Percentiles rank a stretch among this genome's conserved stretches.
Conservation (phyloP, 2,888 invertebrate species). For the Leptinotarsa rubiginosa region DNA sequence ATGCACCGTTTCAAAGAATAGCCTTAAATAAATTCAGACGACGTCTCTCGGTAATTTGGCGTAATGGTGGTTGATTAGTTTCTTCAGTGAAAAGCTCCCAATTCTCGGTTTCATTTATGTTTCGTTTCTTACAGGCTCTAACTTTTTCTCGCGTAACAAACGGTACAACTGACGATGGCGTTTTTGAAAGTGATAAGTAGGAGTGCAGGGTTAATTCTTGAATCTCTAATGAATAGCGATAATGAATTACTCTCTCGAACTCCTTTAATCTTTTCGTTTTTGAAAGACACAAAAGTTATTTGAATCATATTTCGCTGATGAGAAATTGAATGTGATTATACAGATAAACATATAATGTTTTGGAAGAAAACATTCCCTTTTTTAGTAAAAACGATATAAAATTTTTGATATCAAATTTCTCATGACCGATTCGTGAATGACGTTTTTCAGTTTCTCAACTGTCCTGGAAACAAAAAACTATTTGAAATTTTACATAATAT, state of each 20-base stretch:
- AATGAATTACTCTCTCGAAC: not conserved
- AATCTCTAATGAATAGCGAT: constrained; percentile 9
- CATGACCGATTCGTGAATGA: no score
- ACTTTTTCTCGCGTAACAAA: constrained; percentile 17
- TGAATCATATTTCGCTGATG: no score
- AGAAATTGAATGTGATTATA: no score
- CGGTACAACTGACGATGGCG: not conserved
- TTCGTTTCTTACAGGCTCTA: constrained; percentile 1
- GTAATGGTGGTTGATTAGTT: constrained; percentile 9
- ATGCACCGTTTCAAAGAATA: constrained; percentile 3
- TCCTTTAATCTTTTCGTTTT: not conserved
- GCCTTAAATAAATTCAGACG: not conserved
- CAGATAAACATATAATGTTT: no score
- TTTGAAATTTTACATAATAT: no score
- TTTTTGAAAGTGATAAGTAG: not conserved
- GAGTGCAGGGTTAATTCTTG: not conserved
- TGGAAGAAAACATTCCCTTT: no score
- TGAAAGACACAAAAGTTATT: not conserved
- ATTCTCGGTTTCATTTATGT: constrained; percentile 2
- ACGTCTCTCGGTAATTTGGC: not conserved
- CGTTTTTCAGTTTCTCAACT: no score
- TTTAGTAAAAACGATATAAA: no score
- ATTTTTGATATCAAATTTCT: no score
- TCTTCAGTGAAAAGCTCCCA: not conserved
- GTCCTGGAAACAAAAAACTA: no score